Base-by-base conservation (phyloP, 2,113 vertebrate genomes). In the Genyomyrus donnyi region DNA sequence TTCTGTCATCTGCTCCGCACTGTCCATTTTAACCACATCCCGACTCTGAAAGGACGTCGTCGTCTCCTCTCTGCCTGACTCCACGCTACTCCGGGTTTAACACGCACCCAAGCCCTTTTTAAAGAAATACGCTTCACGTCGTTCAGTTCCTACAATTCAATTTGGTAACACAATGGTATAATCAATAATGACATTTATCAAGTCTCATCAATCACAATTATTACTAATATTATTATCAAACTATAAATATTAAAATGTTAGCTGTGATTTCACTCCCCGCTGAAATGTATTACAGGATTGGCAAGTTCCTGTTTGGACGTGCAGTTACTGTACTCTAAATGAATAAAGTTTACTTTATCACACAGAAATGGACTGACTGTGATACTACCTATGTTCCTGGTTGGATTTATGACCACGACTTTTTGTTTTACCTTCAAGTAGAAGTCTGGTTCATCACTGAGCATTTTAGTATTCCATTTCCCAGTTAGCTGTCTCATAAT, bases 391-490 rank as follows among this genome's bases (percentile, higher is more conserved):
- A 10, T 52, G 27, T 53, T 15, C 8, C 5, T 87, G 85, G 85
- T 87, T 52, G 48, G 13, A 50, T 39, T 53, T 48, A 53, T 21
- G 85, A 53, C 50, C 50, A 49, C 5, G 3, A 21, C 13, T 56
- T 87, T 56, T 56, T 35, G 50, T 39, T 42, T 19, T 87, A 8
- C 31, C 85, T 53, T 50, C 13, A 49, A 17, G 27, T 53, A 87
- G 1, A 15, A 50, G 19, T 49, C 15, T 48, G 45, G 21, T 24
- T 85, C 39, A 48, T 48, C n/a, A 49, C 3, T 56, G 31, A 1
- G 85, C 50, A 39, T 87, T 87, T 56, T 39, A 56, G 49, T 13
- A 53, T 87, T 87, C 48, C 49, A 87, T 56, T 87, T 87, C 50
- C 35, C 85, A 48, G 50, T 70, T 87, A 48, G 31, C 85, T 39